These are phyloP conservation scores for Drosophila lini DNA, from an alignment of 1,140 invertebrate genomes.

Conservation along the genomic window DNA sequence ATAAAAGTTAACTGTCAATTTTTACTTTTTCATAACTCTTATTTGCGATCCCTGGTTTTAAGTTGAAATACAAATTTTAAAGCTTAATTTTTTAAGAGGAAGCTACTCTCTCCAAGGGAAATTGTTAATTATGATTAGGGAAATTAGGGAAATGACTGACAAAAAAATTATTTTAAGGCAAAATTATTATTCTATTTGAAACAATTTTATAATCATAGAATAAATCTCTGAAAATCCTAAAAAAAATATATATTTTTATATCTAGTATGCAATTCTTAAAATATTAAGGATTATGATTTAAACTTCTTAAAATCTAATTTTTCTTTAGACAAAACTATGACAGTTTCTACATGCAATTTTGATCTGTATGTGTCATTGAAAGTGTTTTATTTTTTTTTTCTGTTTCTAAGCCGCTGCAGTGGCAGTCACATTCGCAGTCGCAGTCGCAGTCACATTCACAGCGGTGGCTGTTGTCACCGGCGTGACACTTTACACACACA, in stretches of 20 bases:
- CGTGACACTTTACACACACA: slow-evolving; percentile 80
- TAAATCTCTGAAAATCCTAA: not conserved
- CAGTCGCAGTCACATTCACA: slow-evolving; percentile 55
- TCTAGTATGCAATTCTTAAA: not conserved
- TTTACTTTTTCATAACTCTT: too few species aligned
- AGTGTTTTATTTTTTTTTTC: not conserved
- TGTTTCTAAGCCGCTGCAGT: slow-evolving; percentile 8
- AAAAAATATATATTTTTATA: not conserved
- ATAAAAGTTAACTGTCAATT: too few species aligned
- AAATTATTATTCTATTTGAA: too few species aligned
- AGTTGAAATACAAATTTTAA: too few species aligned
- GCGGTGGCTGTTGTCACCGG: slow-evolving; percentile 78
- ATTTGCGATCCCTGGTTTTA: too few species aligned
- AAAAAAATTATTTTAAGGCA: too few species aligned
- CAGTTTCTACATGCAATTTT: slow-evolving; percentile 7
- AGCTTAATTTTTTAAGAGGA: not conserved
- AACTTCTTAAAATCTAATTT: not conserved
- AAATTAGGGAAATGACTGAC: too few species aligned
- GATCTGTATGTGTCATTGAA: slow-evolving; percentile 3
- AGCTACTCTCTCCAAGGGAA: not conserved
- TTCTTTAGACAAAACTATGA: not conserved
- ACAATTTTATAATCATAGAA: not conserved
- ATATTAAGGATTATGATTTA: not conserved
- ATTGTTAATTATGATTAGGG: too few species aligned
- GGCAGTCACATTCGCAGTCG: slow-evolving; percentile 42